Evolutionary conservation across 2,888 invertebrate species (phyloP).

Genomic region (Netelia inedita): DNA sequence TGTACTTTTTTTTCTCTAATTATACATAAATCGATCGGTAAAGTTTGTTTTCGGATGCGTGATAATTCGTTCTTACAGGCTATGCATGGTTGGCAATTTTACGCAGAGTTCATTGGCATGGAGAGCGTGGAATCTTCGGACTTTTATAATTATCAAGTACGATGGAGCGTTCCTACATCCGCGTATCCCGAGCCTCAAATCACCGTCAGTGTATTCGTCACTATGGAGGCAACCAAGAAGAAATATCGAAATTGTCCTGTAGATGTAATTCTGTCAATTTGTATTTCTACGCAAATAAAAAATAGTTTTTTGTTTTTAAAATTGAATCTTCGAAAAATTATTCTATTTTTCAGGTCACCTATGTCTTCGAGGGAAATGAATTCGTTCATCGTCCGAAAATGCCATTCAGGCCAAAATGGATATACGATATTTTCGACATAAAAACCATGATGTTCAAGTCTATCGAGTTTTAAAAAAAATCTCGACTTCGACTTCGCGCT

Average conservation of each 20-base stretch:
- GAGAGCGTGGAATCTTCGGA: conserved; percentile 56
- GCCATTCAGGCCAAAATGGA: conserved; percentile 82
- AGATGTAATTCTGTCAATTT: conserved; percentile 72
- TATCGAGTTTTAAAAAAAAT: conserved; percentile 71
- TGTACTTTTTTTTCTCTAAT: conserved; percentile 67
- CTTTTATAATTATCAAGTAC: conserved; percentile 79
- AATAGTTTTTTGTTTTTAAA: no score
- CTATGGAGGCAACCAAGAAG: conserved; percentile 77
- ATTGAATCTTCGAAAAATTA: neutral
- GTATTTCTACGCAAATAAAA: no score
- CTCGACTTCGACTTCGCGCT: neutral
- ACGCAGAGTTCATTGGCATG: conserved; percentile 71
- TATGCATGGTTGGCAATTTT: conserved; percentile 75
- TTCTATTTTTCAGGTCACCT: conserved; percentile 79
- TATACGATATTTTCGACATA: conserved; percentile 82
- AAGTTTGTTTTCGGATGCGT: neutral
- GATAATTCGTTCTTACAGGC: conserved; percentile 65
- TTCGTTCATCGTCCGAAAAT: conserved; percentile 79
- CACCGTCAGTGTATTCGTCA: conserved; percentile 85
- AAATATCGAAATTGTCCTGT: conserved; percentile 68
- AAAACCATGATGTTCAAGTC: conserved; percentile 82
- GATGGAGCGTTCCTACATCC: conserved; percentile 84
- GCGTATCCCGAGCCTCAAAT: conserved; percentile 85
- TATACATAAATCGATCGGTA: neutral
- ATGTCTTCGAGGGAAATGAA: conserved; percentile 82